Percentiles rank a stretch among this genome's conserved stretches.
Conservation (phyloP, 2,888 invertebrate genomes). For the Plusia festucae region DNA sequence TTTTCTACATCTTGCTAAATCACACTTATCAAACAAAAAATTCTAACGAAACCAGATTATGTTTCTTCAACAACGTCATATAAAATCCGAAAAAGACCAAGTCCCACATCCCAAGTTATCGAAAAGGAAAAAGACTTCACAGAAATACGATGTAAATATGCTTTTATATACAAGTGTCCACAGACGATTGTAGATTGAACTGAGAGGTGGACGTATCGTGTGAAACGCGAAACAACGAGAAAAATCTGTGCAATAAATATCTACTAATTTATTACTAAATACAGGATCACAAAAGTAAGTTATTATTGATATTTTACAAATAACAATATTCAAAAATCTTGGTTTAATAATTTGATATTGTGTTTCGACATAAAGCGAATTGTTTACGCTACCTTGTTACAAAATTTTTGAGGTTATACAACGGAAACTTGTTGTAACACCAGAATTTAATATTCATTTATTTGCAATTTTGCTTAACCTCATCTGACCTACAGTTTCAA, state of each 20-base stretch:
- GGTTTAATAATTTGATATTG: constrained; percentile 17
- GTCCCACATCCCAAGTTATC: constrained; percentile 47
- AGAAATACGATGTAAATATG: constrained; percentile 56
- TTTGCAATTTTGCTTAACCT: constrained; percentile 8
- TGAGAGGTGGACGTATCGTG: constrained; percentile 57
- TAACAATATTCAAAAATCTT: too few relatives aligned
- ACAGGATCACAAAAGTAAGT: constrained; percentile 45
- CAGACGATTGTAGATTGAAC: constrained; percentile 55
- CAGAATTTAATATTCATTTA: constrained; percentile 5
- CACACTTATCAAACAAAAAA: background rate
- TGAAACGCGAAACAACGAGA: constrained; percentile 13
- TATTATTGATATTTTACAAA: too few relatives aligned
- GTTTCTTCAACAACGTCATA: constrained; percentile 32
- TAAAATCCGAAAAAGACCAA: constrained; percentile 31
- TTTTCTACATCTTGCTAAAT: background rate
- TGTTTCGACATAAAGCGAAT: constrained; percentile 17
- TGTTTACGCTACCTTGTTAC: constrained; percentile 27
- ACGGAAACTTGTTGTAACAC: constrained; percentile 21
- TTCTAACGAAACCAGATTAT: constrained; percentile 1
- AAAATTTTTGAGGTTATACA: constrained; percentile 33
- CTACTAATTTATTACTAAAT: constrained; percentile 5
- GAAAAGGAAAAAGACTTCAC: constrained; percentile 47
- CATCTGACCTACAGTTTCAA: constrained; percentile 20
- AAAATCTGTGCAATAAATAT: constrained; percentile 20
- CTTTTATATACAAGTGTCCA: constrained; percentile 42